Conservation (phyloP, 2,888 invertebrate species). For the Andrena dorsata region DNA sequence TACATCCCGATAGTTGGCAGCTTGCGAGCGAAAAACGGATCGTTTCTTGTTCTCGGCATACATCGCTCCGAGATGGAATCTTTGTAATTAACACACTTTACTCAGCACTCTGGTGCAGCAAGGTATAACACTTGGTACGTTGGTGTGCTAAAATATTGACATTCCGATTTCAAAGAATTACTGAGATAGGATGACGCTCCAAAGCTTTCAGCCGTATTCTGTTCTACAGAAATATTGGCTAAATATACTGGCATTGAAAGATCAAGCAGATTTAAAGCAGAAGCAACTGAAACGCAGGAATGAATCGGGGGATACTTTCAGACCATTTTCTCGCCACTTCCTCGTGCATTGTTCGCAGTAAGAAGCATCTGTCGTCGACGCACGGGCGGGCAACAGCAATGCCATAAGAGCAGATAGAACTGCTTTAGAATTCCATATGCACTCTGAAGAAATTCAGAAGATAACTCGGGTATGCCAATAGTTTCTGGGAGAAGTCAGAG, state of each 20-base stretch:
- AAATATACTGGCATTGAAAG: neutral
- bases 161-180: neutral
- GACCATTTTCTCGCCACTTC: conserved; percentile 32
- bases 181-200: too few species aligned
- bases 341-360: neutral
- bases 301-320: conserved; percentile 14
- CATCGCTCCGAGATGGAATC: neutral
- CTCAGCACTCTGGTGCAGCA: neutral
- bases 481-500: conserved; percentile 57
- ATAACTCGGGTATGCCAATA: conserved; percentile 73
- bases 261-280: neutral
- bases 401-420: conserved; percentile 65
- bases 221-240: neutral
- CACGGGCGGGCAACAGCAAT: conserved; percentile 48
- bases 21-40: neutral
- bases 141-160: neutral
- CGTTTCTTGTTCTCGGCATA: neutral
- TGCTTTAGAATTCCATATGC: conserved; percentile 68
- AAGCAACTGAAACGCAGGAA: neutral
- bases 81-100: neutral
- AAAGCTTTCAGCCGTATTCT: too few species aligned
- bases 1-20: neutral
- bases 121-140: neutral
- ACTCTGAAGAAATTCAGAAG: conserved; percentile 60
- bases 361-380: conserved; percentile 18